These are phyloP conservation scores for Sitodiplosis mosellana DNA, from an alignment of 1,140 invertebrate genomes.

Conservation along the genomic window DNA sequence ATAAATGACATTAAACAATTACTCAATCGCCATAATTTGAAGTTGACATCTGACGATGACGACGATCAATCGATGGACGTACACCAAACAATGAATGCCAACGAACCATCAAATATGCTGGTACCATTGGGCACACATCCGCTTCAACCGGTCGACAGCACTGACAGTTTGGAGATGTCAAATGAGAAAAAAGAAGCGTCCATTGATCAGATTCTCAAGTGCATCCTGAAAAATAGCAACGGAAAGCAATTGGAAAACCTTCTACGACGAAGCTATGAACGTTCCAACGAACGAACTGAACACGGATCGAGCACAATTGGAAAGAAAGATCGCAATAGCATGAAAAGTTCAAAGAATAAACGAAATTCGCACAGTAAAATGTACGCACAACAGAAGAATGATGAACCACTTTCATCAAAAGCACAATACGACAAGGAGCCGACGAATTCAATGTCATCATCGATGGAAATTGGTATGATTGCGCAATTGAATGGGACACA, in stretches of 20 bases:
- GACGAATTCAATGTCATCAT: constrained; percentile 12
- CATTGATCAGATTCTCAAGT: neutral
- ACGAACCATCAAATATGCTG: constrained; percentile 28
- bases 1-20: constrained; percentile 30
- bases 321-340: constrained; percentile 10
- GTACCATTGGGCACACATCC: too few species aligned
- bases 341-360: constrained; percentile 1
- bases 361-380: too few species aligned
- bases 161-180: too few species aligned
- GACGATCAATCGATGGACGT: too few species aligned
- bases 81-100: constrained; percentile 24
- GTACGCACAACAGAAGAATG: too few species aligned
- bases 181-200: constrained; percentile 13
- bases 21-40: constrained; percentile 31
- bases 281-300: too few species aligned
- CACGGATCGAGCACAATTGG: too few species aligned
- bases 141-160: too few species aligned
- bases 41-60: constrained; percentile 21
- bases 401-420: too few species aligned
- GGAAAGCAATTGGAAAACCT: too few species aligned
- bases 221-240: neutral
- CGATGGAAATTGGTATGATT: constrained; percentile 13
- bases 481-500: too few species aligned
- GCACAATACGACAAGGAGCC: constrained; percentile 1
- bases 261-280: too few species aligned